phyloP scores from a whole-genome alignment of 2,888 invertebrate genomes.

The Athrips mouffetella region DNA sequence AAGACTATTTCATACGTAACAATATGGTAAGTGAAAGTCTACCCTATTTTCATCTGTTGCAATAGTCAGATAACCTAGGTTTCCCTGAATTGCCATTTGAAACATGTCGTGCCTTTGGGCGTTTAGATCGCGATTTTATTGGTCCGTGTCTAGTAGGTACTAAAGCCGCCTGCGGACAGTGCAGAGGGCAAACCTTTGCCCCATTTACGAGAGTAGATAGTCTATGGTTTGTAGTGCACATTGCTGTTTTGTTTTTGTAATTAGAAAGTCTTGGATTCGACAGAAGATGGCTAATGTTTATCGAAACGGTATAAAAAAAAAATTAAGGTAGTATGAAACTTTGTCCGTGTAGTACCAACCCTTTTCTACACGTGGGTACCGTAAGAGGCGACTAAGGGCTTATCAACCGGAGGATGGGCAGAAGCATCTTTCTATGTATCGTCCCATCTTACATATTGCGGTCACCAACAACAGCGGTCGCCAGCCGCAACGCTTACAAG shows the following conservation, averaged over 20 bases:
- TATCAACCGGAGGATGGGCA: no score
- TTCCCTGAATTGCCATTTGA: conserved; percentile 43
- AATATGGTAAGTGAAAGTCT: conserved; percentile 7
- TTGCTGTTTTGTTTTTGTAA: not conserved
- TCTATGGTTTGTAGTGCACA: conserved; percentile 6
- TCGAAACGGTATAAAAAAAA: no score
- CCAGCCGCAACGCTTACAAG: no score
- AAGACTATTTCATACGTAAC: not conserved
- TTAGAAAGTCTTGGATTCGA: no score
- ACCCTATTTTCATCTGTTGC: conserved; percentile 12
- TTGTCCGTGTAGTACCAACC: no score
- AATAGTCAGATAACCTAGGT: conserved; percentile 31
- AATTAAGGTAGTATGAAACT: no score
- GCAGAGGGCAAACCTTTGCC: conserved; percentile 58
- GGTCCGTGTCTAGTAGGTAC: conserved; percentile 35
- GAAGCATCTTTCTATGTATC: no score
- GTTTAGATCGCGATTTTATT: conserved; percentile 55
- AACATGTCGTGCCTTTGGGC: conserved; percentile 44
- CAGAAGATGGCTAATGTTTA: no score
- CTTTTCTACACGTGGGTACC: no score
- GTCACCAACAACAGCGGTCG: not conserved
- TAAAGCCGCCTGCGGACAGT: conserved; percentile 60
- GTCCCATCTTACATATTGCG: not conserved
- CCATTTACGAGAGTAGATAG: conserved; percentile 35
- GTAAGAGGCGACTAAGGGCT: no score